A percentile compares a stretch with the other conserved stretches of the same genome.
Evolutionary conservation across 35 echinoderm and acorn worm genomes (phyloP).

Genomic region (Acanthaster planci): DNA sequence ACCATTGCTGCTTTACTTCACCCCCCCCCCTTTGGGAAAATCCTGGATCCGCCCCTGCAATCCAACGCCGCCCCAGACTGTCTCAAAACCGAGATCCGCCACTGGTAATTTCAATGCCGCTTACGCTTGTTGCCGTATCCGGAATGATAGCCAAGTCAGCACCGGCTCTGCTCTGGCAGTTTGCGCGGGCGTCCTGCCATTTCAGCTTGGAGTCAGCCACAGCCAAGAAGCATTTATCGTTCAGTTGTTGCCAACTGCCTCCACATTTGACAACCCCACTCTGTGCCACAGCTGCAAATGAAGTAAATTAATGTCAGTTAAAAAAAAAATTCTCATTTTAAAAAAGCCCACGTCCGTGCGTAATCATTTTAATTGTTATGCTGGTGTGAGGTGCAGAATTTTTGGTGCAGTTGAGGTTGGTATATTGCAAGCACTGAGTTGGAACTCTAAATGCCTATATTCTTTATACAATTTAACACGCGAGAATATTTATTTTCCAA

Average conservation of each 20-base stretch:
- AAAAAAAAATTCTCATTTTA: not conserved
- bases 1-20: too few relatives aligned
- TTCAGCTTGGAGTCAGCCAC: not conserved
- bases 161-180: not conserved
- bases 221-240: not conserved
- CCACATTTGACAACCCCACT: constrained; percentile 3
- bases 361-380: not conserved
- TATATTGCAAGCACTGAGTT: not conserved
- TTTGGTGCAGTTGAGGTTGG: not conserved
- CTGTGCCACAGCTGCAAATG: not conserved
- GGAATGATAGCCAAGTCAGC: not conserved
- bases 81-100: too few relatives aligned
- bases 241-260: not conserved
- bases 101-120: too few relatives aligned
- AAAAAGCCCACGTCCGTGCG: not conserved
- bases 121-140: not conserved
- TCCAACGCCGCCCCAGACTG: too few relatives aligned
- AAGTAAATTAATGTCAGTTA: not conserved
- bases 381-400: not conserved
- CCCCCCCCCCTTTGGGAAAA: too few relatives aligned
- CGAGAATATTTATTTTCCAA: too few relatives aligned
- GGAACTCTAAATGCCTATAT: not conserved
- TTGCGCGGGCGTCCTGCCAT: not conserved
- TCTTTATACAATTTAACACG: too few relatives aligned
- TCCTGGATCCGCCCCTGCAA: too few relatives aligned